Percentiles rank a stretch among this genome's conserved stretches.
Evolutionary conservation across 2,888 invertebrate genomes (phyloP).

Genomic region (Xylophagus ater): DNA sequence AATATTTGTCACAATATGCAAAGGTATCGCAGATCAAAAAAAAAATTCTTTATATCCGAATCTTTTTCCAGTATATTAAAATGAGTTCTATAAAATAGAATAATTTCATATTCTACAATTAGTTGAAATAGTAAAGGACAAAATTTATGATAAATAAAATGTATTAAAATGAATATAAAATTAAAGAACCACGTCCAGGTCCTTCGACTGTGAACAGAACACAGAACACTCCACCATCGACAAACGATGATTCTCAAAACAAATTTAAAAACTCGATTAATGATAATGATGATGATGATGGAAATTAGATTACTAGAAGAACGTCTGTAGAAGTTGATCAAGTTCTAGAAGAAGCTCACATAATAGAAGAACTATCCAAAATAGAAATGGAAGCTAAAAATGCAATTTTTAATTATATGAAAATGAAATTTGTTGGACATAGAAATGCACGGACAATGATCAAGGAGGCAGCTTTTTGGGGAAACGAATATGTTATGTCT

Average conservation of each 20-base stretch:
- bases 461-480: slow-evolving; percentile 80
- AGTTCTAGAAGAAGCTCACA: slow-evolving; percentile 19
- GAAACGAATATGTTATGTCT: slow-evolving; percentile 66
- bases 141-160: not conserved
- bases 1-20: no score
- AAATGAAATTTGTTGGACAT: slow-evolving; percentile 63
- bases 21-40: no score
- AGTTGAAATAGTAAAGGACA: no score
- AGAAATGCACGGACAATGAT: slow-evolving; percentile 72
- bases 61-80: no score
- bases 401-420: slow-evolving; percentile 40
- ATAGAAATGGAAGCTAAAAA: slow-evolving; percentile 25
- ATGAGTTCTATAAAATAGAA: no score
- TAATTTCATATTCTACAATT: no score
- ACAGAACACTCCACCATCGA: not conserved
- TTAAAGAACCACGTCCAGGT: slow-evolving; percentile 17
- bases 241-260: not conserved
- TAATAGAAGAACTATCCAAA: slow-evolving; percentile 26
- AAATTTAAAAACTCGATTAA: not conserved
- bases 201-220: slow-evolving; percentile 14
- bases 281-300: slow-evolving; percentile 11
- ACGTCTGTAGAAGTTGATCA: no score
- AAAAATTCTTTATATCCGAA: no score
- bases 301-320: no score
- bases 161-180: not conserved